Conservation (phyloP, 2,797 vertebrate genomes). For the Prunella strophiata region DNA sequence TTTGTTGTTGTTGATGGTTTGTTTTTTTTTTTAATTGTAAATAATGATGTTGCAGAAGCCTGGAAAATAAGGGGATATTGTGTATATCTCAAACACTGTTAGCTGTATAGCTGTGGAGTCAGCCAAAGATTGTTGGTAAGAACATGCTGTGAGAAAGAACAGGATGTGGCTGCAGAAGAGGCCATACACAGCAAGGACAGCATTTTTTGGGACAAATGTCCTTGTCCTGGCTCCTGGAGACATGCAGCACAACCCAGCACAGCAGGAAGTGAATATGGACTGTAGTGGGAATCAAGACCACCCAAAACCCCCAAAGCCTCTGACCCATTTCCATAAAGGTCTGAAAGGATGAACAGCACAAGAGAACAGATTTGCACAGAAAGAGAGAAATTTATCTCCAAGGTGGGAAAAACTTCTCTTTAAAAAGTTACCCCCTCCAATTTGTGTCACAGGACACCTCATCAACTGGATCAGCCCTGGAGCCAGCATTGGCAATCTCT, state of each 20-base stretch:
- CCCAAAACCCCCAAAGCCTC: neutral
- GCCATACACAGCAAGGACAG: neutral
- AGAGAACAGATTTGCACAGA: neutral
- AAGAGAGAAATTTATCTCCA: neutral
- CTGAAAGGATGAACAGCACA: neutral
- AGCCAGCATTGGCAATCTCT: neutral
- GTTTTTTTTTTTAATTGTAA: neutral
- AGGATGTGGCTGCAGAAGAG: neutral
- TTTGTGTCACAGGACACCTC: too few species aligned
- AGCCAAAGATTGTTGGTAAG: neutral
- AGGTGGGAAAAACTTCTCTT: neutral
- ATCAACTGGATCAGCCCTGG: neutral
- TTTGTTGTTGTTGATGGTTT: too few species aligned
- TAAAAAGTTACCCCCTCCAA: neutral
- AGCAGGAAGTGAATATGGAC: too few species aligned
- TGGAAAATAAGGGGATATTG: neutral
- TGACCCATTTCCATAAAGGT: neutral
- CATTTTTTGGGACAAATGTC: neutral
- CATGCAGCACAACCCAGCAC: neutral
- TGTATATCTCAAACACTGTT: neutral
- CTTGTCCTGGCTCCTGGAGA: neutral
- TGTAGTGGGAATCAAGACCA: too few species aligned
- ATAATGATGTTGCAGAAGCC: neutral
- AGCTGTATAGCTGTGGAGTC: too few species aligned
- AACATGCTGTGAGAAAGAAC: neutral